Evolutionary conservation across 2,888 invertebrate genomes (phyloP).

Genomic region (Stratiomys singularior): DNA sequence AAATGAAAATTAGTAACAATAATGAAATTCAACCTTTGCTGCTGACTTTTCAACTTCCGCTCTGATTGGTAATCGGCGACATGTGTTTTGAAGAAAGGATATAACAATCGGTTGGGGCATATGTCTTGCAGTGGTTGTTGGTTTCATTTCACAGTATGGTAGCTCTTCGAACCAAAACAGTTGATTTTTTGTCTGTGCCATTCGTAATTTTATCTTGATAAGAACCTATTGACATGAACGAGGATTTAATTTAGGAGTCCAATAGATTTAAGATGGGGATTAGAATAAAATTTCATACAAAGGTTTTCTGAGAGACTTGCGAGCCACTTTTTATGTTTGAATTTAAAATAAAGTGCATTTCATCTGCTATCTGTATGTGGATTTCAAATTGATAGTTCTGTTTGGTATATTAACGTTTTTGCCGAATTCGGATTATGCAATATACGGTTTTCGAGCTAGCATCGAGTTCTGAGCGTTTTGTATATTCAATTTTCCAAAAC

Average conservation of each 20-base stretch:
- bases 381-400: too few species aligned
- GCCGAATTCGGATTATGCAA: too few species aligned
- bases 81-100: slow-evolving; percentile 12
- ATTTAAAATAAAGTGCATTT: too few species aligned
- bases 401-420: too few species aligned
- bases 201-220: slow-evolving; percentile 35
- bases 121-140: slow-evolving; percentile 1
- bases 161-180: background rate
- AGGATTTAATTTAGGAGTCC: background rate
- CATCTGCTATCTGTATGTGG: too few species aligned
- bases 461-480: too few species aligned
- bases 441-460: too few species aligned
- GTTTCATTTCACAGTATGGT: slow-evolving; percentile 27
- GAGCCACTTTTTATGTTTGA: too few species aligned
- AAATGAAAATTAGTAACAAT: slow-evolving; percentile 25
- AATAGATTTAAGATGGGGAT: slow-evolving; percentile 20
- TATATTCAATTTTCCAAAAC: too few species aligned
- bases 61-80: slow-evolving; percentile 46
- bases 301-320: too few species aligned
- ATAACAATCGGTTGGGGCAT: slow-evolving; percentile 6
- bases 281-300: slow-evolving; percentile 24
- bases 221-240: background rate
- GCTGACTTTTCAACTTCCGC: slow-evolving; percentile 35
- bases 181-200: background rate
- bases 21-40: slow-evolving; percentile 39